Evolutionary conservation across 64 coral and sea anemone genomes (phyloP).

Genomic region (Exaiptasia diaphana): DNA sequence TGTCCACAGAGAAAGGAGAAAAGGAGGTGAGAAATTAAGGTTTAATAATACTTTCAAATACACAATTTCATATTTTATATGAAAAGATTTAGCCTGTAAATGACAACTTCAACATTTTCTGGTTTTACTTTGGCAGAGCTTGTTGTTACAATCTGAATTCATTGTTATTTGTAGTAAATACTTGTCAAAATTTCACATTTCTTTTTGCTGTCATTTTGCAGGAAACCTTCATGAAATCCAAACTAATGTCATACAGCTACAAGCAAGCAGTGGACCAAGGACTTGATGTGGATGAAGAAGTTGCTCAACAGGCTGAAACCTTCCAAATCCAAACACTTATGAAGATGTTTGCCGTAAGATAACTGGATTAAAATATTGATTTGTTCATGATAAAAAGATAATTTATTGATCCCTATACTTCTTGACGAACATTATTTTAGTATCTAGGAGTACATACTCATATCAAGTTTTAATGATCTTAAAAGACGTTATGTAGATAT

Average conservation of each 20-base stretch:
- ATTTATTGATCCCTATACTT: not conserved
- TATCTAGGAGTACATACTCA: too few species aligned
- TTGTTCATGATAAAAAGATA: not conserved
- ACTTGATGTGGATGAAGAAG: conserved; percentile 31
- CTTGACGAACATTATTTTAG: too few species aligned
- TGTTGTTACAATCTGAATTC: too few species aligned
- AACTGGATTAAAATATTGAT: not conserved
- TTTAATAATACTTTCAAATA: not conserved
- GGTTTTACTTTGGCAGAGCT: too few species aligned
- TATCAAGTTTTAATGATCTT: too few species aligned
- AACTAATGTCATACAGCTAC: conserved; percentile 20
- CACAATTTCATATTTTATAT: too few species aligned
- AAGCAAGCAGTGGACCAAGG: not conserved
- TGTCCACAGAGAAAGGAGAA: conserved; percentile 90
- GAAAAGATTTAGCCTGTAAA: too few species aligned
- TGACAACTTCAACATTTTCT: too few species aligned
- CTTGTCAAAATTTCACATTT: too few species aligned
- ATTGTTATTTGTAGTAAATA: too few species aligned
- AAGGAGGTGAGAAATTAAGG: conserved; percentile 59
- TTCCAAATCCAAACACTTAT: conserved; percentile 70
- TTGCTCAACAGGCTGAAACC: conserved; percentile 57
- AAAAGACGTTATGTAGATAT: too few species aligned
- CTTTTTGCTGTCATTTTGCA: conserved; percentile 14
- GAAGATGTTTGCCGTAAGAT: conserved; percentile 93
- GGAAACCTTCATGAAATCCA: conserved; percentile 41